Conservation (phyloP, 2,888 invertebrate species). For the Hydropsyche betteni region DNA sequence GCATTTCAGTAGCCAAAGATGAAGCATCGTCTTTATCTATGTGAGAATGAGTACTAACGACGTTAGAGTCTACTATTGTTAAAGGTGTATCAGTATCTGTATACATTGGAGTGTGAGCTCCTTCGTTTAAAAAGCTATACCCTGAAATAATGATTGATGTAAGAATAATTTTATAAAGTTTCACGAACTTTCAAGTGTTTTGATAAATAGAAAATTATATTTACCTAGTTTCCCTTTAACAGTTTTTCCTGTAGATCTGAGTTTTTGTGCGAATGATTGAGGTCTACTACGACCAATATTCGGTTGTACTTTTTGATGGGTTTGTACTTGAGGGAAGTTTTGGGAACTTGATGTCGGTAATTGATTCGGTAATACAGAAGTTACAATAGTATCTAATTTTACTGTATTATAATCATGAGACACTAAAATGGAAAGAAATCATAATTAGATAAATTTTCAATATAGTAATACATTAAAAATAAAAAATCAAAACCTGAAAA, state of each 20-base stretch:
- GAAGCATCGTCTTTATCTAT: constrained; percentile 48
- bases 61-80: constrained; percentile 42
- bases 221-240: constrained; percentile 75
- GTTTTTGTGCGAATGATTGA: constrained; percentile 88
- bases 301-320: constrained; percentile 39
- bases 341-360: constrained; percentile 26
- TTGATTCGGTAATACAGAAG: constrained; percentile 43
- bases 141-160: constrained; percentile 58
- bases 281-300: constrained; percentile 66
- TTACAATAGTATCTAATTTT: constrained; percentile 10
- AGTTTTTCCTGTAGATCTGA: constrained; percentile 84
- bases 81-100: constrained; percentile 59
- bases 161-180: not conserved
- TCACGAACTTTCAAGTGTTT: not conserved
- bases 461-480: too few species aligned
- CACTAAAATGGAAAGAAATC: constrained; percentile 6
- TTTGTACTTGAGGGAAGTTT: constrained; percentile 18
- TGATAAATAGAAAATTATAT: constrained; percentile 25
- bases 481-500: constrained; percentile 57
- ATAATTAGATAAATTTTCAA: too few species aligned
- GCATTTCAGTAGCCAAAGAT: constrained; percentile 56
- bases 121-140: constrained; percentile 84
- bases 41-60: constrained; percentile 34
- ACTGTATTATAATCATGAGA: not conserved
- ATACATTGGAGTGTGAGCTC: constrained; percentile 75